Base-by-base conservation (phyloP, 2,797 vertebrate genomes). In the Busarellus nigricollis region DNA sequence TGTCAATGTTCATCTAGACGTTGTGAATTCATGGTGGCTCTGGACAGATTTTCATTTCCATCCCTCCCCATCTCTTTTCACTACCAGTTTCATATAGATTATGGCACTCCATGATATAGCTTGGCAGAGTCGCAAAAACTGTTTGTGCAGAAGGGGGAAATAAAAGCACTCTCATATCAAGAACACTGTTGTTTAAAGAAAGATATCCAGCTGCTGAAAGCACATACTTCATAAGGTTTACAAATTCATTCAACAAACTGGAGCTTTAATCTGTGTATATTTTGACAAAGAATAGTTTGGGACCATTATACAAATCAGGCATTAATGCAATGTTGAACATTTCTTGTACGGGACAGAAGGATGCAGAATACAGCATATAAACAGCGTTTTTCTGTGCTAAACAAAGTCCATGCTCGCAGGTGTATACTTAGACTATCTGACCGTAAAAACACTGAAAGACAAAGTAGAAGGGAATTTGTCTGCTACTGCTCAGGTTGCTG, bases 171-270 rank as follows among this genome's bases (percentile, higher is more conserved):
- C 72, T 29, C 3, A 0, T 84, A 91, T 37, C 87, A 90, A 83
- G 80, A 88, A 73, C 31, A 74, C 1, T 1, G 58, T 45, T 90
- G 62, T 93, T 95, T 91, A 84, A 96, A 90, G 80, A 89, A 90
- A 96, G 80, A 85, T 47, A 78, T 38, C 67, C 90, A 82, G 83
- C 87, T 96, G 90, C 93, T 92, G 83, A 92, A 96, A 95, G 93
- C 55, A 70, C 58, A 35, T 33, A 70, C 55, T 71, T 93, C 88
- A 31, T 70, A 16, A 69, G 71, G 87, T 93, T 96, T 93, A 96
- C 83, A 93, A 80, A 87, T 38, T 73, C 21, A 74, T 90, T 91
- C 22, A 78, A 80, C 69, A 91, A 82, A 66, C 57, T 47, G 50
- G 50, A 70, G 73, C 83, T 89, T 94, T 93, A 90, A 91, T 91